phyloP scores from a whole-genome alignment of 2,797 vertebrate genomes.

The Cryptoblepharus egeriae region DNA sequence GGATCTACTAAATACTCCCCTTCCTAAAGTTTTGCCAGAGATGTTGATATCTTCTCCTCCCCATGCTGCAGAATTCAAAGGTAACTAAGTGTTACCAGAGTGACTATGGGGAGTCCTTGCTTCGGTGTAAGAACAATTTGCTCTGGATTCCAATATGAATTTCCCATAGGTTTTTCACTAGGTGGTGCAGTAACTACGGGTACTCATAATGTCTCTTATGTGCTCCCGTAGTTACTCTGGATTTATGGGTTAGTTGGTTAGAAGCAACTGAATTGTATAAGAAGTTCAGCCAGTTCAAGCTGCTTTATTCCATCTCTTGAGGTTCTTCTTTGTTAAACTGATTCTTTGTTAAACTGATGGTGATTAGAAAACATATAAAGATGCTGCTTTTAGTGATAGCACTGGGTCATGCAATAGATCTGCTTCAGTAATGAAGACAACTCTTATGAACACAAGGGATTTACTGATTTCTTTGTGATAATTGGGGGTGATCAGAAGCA shows the following conservation, averaged over 20 bases:
- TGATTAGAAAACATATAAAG: not conserved
- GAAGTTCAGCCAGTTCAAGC: not conserved
- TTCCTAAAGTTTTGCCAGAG: conserved; percentile 80
- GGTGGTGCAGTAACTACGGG: too few relatives aligned
- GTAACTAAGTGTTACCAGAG: too few relatives aligned
- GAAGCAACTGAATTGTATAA: not conserved
- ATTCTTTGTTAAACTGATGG: not conserved
- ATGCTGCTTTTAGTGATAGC: not conserved
- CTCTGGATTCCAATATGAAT: too few relatives aligned
- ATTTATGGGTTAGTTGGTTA: not conserved
- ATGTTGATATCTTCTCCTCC: conserved; percentile 70
- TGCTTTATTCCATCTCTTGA: not conserved
- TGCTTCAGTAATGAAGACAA: not conserved
- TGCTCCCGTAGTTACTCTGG: too few relatives aligned
- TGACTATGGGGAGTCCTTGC: too few relatives aligned
- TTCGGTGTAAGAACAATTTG: too few relatives aligned
- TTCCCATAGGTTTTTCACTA: too few relatives aligned
- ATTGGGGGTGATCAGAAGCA: not conserved
- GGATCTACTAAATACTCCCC: conserved; percentile 82
- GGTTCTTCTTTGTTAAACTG: not conserved
- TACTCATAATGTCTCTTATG: too few relatives aligned
- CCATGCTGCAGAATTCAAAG: conserved; percentile 77
- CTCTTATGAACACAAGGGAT: not conserved
- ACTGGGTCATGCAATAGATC: not conserved
- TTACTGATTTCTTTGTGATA: not conserved